Base-by-base conservation (phyloP, 2,888 invertebrate species). In the Apodemia hepburni region DNA sequence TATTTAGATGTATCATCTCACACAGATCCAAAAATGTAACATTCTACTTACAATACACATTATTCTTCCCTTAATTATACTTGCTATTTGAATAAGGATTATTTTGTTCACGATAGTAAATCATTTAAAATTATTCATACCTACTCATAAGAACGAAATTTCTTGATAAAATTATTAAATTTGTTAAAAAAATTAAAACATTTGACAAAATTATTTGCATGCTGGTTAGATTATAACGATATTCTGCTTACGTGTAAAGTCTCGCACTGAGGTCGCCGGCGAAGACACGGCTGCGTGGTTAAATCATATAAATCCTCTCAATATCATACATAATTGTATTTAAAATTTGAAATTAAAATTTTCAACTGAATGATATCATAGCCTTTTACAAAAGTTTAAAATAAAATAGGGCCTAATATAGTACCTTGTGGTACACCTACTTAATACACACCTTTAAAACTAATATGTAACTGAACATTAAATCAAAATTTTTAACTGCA, bases 161-260 rank as follows among this genome's bases (percentile, higher is more conserved):
- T 45, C 35, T 61, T 33, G 4, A 11, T 22, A 27, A 22, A 33
- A 61, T 42, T 3, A 42, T 42, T 42, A 42, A 42, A 42, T 42
- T 15, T 5, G 61, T 61, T 58, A 61, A 61, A 58, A 47, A 22
- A 29, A 38, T 58, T 42, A n/a, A 22, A 42, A 57, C 35, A 7
- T 61, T 29, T 29, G 33, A 58, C 51, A 65, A 42, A 42, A 42
- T 58, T 59, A 63, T 38, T 38, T 66, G 61, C 45, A 58, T 45
- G 27, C 58, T 12, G 38, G 49, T 29, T 29, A 18, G n/a, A 54
- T 54, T 11, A 54, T 54, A 54, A 54, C 54, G 54, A 27, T 66
- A 61, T 68, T 62, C 61, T 12, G 69, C 89, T 90, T 88, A 90
- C 89, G 87, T 82, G 82, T 71, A 72, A 81, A 85, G 61, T 85